Evolutionary conservation across 2,113 vertebrate genomes (phyloP).

Genomic region (Orycteropus afer): DNA sequence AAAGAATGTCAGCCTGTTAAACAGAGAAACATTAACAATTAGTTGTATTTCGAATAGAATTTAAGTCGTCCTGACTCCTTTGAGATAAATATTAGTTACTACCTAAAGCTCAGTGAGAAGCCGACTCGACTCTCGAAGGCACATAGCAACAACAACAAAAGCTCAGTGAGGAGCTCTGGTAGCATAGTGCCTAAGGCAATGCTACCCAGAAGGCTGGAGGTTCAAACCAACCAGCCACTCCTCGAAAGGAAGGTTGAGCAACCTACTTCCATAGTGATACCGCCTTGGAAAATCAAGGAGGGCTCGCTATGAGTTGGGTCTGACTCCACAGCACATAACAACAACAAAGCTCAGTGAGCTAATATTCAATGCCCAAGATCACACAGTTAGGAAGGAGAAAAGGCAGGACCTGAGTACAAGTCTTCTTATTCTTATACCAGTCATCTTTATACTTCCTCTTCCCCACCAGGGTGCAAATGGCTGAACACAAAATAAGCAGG

Average conservation of each 20-base stretch:
- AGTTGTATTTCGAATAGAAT: neutral
- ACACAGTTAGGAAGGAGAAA: neutral
- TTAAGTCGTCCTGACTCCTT: neutral
- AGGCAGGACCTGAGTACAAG: neutral
- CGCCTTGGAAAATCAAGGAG: too few relatives aligned
- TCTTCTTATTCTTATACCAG: neutral
- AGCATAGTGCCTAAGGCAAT: too few relatives aligned
- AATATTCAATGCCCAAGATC: neutral
- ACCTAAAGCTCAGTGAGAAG: neutral
- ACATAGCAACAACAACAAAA: too few relatives aligned
- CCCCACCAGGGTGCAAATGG: neutral
- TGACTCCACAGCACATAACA: too few relatives aligned
- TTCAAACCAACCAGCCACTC: too few relatives aligned
- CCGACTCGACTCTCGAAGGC: too few relatives aligned
- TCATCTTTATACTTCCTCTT: neutral
- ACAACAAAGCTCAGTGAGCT: neutral
- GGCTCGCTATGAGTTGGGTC: too few relatives aligned
- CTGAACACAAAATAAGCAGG: neutral
- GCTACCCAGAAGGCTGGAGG: too few relatives aligned
- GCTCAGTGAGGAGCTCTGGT: too few relatives aligned
- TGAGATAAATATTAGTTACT: neutral
- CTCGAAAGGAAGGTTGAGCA: too few relatives aligned
- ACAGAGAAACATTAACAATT: neutral
- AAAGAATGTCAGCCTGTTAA: neutral
- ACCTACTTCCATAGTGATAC: too few relatives aligned